A percentile compares a stretch with the other conserved stretches of the same genome.
phyloP scores from a whole-genome alignment of 2,113 vertebrate genomes.

The Gambusia affinis region DNA sequence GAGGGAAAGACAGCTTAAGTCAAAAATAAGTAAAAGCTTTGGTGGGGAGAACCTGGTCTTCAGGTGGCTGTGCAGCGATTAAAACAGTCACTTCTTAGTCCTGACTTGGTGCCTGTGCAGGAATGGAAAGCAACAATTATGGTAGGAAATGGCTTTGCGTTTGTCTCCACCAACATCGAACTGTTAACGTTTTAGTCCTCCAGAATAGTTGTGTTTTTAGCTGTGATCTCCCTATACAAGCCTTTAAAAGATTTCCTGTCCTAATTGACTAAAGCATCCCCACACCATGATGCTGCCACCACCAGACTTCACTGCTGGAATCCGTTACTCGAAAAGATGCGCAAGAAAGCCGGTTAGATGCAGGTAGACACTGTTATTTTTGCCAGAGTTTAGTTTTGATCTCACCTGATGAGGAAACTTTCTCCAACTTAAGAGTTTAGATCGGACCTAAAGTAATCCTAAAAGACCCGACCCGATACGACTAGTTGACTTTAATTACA shows the following conservation, averaged over 20 bases:
- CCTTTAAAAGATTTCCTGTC: no score
- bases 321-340: no score
- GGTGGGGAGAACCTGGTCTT: not conserved
- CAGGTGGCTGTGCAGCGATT: slow-evolving; percentile 8
- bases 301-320: not conserved
- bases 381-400: not conserved
- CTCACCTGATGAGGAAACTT: not conserved
- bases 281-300: not conserved
- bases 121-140: not conserved
- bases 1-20: slow-evolving; percentile 13
- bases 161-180: not conserved
- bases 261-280: not conserved
- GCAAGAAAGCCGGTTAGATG: no score
- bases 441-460: no score
- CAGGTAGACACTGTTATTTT: not conserved
- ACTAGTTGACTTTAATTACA: no score
- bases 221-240: no score
- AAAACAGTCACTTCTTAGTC: slow-evolving; percentile 11
- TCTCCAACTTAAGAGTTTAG: no score
- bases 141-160: not conserved
- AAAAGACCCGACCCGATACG: no score
- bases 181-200: not conserved
- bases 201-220: not conserved
- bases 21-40: slow-evolving; percentile 19
- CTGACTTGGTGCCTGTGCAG: not conserved